Evolutionary conservation across 2,113 vertebrate genomes (phyloP).

Genomic region (Megatriorchis doriae): DNA sequence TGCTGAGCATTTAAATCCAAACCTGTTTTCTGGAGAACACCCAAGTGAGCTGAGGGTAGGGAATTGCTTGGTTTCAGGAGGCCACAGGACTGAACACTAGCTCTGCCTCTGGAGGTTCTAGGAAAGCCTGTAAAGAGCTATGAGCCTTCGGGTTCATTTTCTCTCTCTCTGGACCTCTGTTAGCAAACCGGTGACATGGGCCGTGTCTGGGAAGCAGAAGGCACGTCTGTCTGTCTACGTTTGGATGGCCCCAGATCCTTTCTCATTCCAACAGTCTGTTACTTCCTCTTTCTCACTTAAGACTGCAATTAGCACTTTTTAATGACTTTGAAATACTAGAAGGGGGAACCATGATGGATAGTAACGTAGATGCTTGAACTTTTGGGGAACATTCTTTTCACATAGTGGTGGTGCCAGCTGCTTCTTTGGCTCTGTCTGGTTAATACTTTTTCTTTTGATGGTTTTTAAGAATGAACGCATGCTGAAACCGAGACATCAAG

Average conservation of each 20-base stretch:
- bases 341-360: slow-evolving; percentile 54
- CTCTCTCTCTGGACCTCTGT: not conserved
- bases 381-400: slow-evolving; percentile 69
- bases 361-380: slow-evolving; percentile 73
- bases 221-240: not conserved
- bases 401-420: slow-evolving; percentile 63
- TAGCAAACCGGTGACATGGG: not conserved
- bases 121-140: not conserved
- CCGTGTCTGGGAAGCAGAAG: not conserved
- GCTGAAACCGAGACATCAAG: slow-evolving; percentile 35
- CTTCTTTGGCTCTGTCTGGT: slow-evolving; percentile 51
- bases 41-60: not conserved
- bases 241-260: not conserved
- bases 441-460: slow-evolving; percentile 44
- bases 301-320: slow-evolving; percentile 70
- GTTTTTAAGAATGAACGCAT: slow-evolving; percentile 38
- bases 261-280: slow-evolving; percentile 42
- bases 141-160: not conserved
- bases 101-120: not conserved
- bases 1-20: not conserved
- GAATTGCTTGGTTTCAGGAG: not conserved
- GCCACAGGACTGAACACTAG: not conserved
- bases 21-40: not conserved
- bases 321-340: slow-evolving; percentile 76
- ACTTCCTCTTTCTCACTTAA: slow-evolving; percentile 69